Base-by-base conservation (phyloP, 2,113 vertebrate species). In the Corvus cornix region DNA sequence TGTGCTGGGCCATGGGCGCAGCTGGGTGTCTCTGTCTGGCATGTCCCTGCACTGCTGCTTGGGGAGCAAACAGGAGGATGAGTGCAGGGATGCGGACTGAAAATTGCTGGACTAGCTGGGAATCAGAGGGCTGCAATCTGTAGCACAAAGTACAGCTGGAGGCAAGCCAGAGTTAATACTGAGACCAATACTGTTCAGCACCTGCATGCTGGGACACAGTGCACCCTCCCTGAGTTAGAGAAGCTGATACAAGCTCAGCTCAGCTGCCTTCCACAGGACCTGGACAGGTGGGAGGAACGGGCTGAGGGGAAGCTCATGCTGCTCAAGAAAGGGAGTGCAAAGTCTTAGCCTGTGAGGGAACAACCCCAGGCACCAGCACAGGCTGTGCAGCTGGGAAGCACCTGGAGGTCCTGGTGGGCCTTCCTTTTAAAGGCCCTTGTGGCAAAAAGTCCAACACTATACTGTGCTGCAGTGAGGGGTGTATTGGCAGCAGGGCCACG, bases 1-100 rank as follows among this genome's bases (percentile, higher is more conserved):
- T 56, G 20, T 37, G 37, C 12, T 28, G 16, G 31, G 31, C 16
- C 58, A 59, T 2, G 0, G 1, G 15, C 10, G 22, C 0, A 0
- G 39, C 19, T 0, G 1, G 13, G 27, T 44, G 24, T 44, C 21
- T 16, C 53, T 39, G 31, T 33, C 35, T 3, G 9, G 17, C 37
- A 48, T 1, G 2, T 7, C 27, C 49, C 31, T 39, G 55, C 28
- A 17, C 7, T 0, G 1, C 46, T 37, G 33, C 44, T 27, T 0
- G 0, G 18, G 20, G 22, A 68, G 44, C 53, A 68, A 77, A 56
- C 33, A 58, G 26, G 11, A 78, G 15, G 44, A 10, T 31, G 31
- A 59, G 44, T 13, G 14, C 2, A 30, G 28, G 14, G 13, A 33
- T 7, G 6, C 19, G 13, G 19, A 48, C 3, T 55, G 78, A 49